Base-by-base conservation (phyloP, 1,140 invertebrate genomes). In the Drosophila murphyi region DNA sequence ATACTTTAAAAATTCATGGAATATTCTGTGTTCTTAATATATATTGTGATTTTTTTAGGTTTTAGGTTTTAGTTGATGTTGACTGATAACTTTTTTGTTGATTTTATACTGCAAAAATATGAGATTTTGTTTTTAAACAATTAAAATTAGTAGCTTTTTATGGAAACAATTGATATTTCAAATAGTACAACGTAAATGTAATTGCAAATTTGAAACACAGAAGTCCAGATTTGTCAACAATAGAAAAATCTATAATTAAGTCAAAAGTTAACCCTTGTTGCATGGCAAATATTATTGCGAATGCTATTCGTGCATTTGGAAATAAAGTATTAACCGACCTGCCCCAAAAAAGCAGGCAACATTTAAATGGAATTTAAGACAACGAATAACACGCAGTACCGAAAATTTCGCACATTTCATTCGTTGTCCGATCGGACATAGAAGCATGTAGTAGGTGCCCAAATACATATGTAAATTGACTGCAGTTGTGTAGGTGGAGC, bases 401-500 rank as follows among this genome's bases (percentile, higher is more conserved):
- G 65, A 56, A 45, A 45, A 74, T 55, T 63, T 65, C 60, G 70
- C 70, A 72, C 39, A 83, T 83, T 80, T 89, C 83, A 89, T 87
- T 87, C 83, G 83, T 76, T 76, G 60, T 28, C 59, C 76, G 80
- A 83, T 68, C 80, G 79, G 65, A 45, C 62, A 81, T 52, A 71
- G 76, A 72, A 5, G 43, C 43, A 52, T 59, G n/a, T n/a, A 28
- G 8, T 7, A 61, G 6, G 56, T 48, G 20, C 20, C 20, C 20
- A 20, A 70, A 31, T 37, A 68, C 37, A 76, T 52, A 80, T 60
- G 60, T 55, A 67, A 50, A 62, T 68, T 70, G 54, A 56, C 61
- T 55, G 59, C 63, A 74, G 48, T 57, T 57, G 43, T 56, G 83
- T 89, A 82, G 83, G 83, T 88, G 83, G 83, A 88, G 83, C 77